Percentiles rank a stretch among this genome's conserved stretches.
Evolutionary conservation across 2,888 invertebrate species (phyloP).

Genomic region (Calameuta pallipes): DNA sequence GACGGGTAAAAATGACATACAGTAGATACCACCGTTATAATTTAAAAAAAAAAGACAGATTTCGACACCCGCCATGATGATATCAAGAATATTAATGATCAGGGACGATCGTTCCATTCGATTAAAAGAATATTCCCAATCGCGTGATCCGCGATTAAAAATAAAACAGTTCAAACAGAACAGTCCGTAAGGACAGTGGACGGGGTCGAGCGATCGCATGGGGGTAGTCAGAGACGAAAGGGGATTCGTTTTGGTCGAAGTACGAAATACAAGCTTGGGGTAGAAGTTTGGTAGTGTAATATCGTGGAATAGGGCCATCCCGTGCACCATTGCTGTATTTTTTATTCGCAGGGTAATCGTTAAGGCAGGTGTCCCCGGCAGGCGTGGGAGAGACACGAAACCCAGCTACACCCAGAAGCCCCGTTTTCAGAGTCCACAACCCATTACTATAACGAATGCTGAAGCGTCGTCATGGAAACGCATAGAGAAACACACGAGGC

Average conservation of each 20-base stretch:
- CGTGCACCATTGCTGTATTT: slow-evolving; percentile 17
- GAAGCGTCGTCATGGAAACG: slow-evolving; percentile 54
- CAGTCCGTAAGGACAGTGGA: not conserved
- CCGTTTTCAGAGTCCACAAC: slow-evolving; percentile 38
- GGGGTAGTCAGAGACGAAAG: not conserved
- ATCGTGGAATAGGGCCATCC: not conserved
- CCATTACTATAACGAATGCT: slow-evolving; percentile 55
- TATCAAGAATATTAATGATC: not conserved
- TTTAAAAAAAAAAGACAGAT: not conserved
- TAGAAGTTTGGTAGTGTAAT: not conserved
- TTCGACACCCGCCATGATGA: not conserved
- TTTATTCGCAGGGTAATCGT: slow-evolving; percentile 51
- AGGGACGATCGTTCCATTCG: too few species aligned
- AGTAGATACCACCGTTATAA: too few species aligned
- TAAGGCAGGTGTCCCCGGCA: slow-evolving; percentile 58
- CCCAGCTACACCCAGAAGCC: slow-evolving; percentile 43
- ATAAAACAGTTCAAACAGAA: not conserved
- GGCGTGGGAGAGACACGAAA: slow-evolving; percentile 58
- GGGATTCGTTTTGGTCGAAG: not conserved
- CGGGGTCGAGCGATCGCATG: not conserved
- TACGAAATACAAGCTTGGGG: not conserved
- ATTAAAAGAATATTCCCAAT: not conserved
- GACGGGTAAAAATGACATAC: too few species aligned
- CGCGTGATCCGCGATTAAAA: not conserved
- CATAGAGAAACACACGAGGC: slow-evolving; percentile 61